Evolutionary conservation across 1,140 invertebrate genomes (phyloP), one percentile per base, ranked within the genome.

Genomic region (Danaus plexippus): DNA sequence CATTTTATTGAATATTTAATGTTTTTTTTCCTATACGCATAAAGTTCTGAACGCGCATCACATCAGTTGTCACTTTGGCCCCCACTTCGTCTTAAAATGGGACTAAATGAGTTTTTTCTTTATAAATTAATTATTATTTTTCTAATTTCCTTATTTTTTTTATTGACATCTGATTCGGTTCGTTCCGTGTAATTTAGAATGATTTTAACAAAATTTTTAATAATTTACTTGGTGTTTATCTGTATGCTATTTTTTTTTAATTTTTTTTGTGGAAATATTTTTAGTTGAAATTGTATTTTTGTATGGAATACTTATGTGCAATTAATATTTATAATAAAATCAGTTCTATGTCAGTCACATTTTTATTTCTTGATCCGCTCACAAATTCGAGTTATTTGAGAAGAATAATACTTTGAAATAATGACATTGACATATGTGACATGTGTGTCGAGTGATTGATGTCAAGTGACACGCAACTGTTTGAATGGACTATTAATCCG

Each of bases 251-350:
- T 82, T 82, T 32, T 32, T 22, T 83, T 53, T 80, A 79, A 46
- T 83, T 80, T 79, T 67, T 85, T 85, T 82, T 81, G 68, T 80
- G 66, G 66, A 71, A 48, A 76, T 73, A 61, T 77, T 81, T 85
- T 81, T 82, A 80, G 83, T 83, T 86, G 75, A 76, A 75, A 84
- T 74, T 80, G 78, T 86, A 86, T 86, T 86, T 86, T 86, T 86
- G 77, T 86, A 86, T 84, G 77, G 75, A 74, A 80, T 72, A 66
- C 76, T 86, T 84, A 83, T 76, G 83, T 86, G 80, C 77, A 83
- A 84, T 83, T 84, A 73, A 78, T 82, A 80, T 85, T 85, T 85
- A 77, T 84, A 85, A 83, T 85, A 83, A 83, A 83, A 70, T 54
- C 65, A 80, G 72, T 63, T 79, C 64, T 78, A 72, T 78, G 75